phyloP scores from a whole-genome alignment of 2,888 invertebrate genomes.

The Sinohyriopsis cumingii region DNA sequence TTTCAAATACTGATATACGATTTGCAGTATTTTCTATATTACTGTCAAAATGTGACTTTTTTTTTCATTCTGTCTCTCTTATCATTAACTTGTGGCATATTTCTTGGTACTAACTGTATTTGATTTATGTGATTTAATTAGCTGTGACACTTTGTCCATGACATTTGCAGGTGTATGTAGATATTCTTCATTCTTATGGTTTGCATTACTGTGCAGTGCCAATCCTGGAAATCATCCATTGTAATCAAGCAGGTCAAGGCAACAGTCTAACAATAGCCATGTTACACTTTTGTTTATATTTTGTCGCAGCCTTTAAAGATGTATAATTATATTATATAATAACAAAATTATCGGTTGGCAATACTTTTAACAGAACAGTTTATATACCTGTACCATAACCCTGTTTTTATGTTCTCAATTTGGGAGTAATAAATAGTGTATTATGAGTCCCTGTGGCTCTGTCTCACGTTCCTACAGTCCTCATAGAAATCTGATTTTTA shows the following conservation, averaged over 20 bases:
- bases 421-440: too few relatives aligned
- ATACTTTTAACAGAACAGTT: too few relatives aligned
- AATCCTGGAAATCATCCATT: slow-evolving; percentile 21
- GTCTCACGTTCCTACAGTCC: too few relatives aligned
- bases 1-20: slow-evolving; percentile 2
- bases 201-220: slow-evolving; percentile 16
- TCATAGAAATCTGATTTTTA: too few relatives aligned
- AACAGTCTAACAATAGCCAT: neutral
- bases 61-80: neutral
- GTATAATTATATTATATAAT: too few relatives aligned
- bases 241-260: slow-evolving; percentile 18
- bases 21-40: slow-evolving; percentile 1
- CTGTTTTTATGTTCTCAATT: too few relatives aligned
- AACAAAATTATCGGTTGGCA: too few relatives aligned
- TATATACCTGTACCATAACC: too few relatives aligned
- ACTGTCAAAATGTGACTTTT: neutral
- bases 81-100: neutral
- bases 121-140: slow-evolving; percentile 9
- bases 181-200: slow-evolving; percentile 3
- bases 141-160: slow-evolving; percentile 8
- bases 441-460: too few relatives aligned
- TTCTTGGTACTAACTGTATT: neutral
- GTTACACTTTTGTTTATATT: too few relatives aligned
- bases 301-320: too few relatives aligned
- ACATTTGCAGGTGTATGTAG: slow-evolving; percentile 12